Percentiles rank a stretch among this genome's conserved stretches.
Conservation (phyloP, 1,140 invertebrate species). For the Lordiphosa stackelbergi region DNA sequence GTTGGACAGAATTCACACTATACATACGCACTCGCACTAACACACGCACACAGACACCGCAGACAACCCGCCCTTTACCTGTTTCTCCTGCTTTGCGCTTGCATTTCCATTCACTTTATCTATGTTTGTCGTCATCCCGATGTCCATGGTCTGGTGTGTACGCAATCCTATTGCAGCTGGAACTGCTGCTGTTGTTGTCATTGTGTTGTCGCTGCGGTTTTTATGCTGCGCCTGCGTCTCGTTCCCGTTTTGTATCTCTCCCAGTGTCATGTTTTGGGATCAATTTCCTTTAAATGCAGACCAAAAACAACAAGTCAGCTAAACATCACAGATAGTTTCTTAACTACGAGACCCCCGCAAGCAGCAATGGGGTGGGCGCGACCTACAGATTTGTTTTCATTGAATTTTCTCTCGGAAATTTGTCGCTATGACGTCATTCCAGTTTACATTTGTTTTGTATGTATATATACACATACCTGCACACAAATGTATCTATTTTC, state of each 20-base stretch:
- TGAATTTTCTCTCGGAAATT: too few species aligned
- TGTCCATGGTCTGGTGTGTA: slow-evolving; percentile 14
- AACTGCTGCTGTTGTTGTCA: slow-evolving; percentile 8
- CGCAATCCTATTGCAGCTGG: too few species aligned
- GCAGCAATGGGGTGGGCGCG: too few species aligned
- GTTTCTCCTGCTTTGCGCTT: slow-evolving; percentile 31
- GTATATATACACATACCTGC: not conserved
- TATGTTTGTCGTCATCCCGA: slow-evolving; percentile 13
- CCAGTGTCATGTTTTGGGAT: slow-evolving; percentile 47
- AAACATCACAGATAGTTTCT: not conserved
- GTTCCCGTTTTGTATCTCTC: slow-evolving; percentile 30
- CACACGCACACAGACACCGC: not conserved
- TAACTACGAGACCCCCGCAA: not conserved
- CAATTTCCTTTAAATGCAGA: slow-evolving; percentile 22
- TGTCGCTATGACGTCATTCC: slow-evolving; percentile 11
- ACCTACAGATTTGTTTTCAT: too few species aligned
- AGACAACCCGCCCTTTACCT: slow-evolving; percentile 16
- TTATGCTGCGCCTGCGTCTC: slow-evolving; percentile 14
- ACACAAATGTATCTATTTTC: not conserved
- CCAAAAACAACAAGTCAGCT: slow-evolving; percentile 5
- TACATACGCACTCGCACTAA: not conserved
- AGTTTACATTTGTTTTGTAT: slow-evolving; percentile 7
- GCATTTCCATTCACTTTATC: slow-evolving; percentile 29
- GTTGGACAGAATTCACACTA: not conserved
- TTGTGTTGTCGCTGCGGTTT: slow-evolving; percentile 8